These are phyloP conservation scores for Polymixis flavicincta DNA, from an alignment of 2,888 invertebrate species.

Conservation along the genomic window DNA sequence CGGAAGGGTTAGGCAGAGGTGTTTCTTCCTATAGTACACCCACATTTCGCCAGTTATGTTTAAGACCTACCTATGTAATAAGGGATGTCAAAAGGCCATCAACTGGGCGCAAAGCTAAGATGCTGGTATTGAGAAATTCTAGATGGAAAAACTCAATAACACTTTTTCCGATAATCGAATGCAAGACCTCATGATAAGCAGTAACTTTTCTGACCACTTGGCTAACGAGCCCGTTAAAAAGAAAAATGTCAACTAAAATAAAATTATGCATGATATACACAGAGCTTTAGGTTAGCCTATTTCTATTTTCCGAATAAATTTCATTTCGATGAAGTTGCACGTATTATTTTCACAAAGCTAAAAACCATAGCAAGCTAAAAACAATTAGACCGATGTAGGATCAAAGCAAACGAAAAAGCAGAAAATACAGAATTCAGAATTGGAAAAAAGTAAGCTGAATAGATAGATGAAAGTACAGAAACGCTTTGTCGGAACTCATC, in stretches of 20 bases:
- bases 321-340: background rate
- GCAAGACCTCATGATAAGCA: background rate
- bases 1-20: background rate
- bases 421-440: conserved; percentile 32
- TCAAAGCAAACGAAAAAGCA: conserved; percentile 46
- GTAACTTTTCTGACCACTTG: background rate
- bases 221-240: background rate
- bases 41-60: background rate
- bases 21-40: background rate
- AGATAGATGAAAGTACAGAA: conserved; percentile 56
- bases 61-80: background rate
- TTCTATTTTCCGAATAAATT: background rate
- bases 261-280: too few relatives aligned
- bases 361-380: conserved; percentile 13
- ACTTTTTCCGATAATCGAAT: too few relatives aligned
- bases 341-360: conserved; percentile 9
- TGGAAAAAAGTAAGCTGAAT: conserved; percentile 49
- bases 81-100: too few relatives aligned
- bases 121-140: too few relatives aligned
- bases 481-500: conserved; percentile 60
- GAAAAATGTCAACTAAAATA: background rate
- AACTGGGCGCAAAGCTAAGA: background rate
- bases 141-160: too few relatives aligned
- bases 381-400: conserved; percentile 23
- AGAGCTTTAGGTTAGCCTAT: background rate